Conservation (phyloP, 2,797 vertebrate species). For the Benthosema pterotum region DNA sequence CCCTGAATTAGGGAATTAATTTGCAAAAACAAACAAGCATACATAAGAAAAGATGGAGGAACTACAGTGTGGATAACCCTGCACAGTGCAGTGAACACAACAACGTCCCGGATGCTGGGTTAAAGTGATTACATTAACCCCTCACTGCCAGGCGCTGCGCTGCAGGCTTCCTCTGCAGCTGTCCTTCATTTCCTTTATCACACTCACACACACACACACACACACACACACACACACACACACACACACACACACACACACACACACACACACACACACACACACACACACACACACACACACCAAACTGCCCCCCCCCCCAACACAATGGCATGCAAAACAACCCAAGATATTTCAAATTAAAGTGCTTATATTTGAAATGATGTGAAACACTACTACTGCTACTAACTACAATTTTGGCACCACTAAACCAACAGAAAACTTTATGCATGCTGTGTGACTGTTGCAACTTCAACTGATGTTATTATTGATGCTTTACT, state of each 20-base stretch:
- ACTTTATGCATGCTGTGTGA: too few relatives aligned
- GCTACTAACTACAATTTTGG: too few relatives aligned
- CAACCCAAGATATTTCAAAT: too few relatives aligned
- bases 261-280: constrained; percentile 7
- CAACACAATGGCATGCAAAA: too few relatives aligned
- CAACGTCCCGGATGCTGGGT: constrained; percentile 47
- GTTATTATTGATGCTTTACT: too few relatives aligned
- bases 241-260: constrained; percentile 21
- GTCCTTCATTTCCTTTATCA: constrained; percentile 52
- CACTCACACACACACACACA: constrained; percentile 10
- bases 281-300: background rate
- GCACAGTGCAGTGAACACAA: constrained; percentile 10
- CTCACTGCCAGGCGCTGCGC: constrained; percentile 22
- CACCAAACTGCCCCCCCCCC: too few relatives aligned
- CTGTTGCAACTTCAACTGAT: too few relatives aligned
- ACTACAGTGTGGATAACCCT: background rate
- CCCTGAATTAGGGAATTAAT: background rate
- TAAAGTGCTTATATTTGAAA: too few relatives aligned
- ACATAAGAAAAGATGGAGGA: background rate
- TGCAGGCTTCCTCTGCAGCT: constrained; percentile 49
- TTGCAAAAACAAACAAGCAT: background rate
- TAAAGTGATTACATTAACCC: constrained; percentile 57
- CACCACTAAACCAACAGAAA: too few relatives aligned
- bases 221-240: constrained; percentile 4
- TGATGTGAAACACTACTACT: too few relatives aligned